Conservation (phyloP, 2,113 vertebrate genomes). For the Recurvirostra avosetta region DNA sequence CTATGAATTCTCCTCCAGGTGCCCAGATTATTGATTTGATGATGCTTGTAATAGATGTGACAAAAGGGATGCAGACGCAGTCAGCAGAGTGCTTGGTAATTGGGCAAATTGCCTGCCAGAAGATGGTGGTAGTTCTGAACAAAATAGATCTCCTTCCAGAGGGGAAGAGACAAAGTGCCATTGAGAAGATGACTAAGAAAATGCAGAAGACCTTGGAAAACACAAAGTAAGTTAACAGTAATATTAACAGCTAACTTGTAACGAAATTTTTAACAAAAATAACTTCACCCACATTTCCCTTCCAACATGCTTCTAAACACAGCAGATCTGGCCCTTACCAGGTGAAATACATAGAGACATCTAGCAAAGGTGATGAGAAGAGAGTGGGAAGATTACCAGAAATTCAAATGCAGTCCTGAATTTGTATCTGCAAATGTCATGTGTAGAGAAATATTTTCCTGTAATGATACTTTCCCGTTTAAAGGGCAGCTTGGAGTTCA, state of each 20-base stretch:
- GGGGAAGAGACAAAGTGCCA: slow-evolving; percentile 84
- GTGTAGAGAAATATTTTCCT: neutral
- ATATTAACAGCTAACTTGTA: neutral
- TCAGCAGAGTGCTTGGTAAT: slow-evolving; percentile 97
- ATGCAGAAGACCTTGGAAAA: slow-evolving; percentile 95
- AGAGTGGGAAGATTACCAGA: neutral
- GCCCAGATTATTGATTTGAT: slow-evolving; percentile 98
- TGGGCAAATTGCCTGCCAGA: slow-evolving; percentile 92
- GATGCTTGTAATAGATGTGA: slow-evolving; percentile 97
- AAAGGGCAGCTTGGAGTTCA: neutral
- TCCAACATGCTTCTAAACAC: accelerated
- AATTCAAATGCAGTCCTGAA: neutral
- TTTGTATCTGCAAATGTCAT: neutral
- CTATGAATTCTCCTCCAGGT: slow-evolving; percentile 72
- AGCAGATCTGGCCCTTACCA: neutral
- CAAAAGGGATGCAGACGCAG: slow-evolving; percentile 97
- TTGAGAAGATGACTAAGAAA: slow-evolving; percentile 95
- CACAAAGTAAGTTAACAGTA: slow-evolving; percentile 83
- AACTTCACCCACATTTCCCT: accelerated
- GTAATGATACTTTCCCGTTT: neutral
- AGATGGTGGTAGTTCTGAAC: slow-evolving; percentile 95
- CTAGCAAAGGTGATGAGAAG: neutral
- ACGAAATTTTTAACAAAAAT: neutral
- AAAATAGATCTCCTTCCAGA: slow-evolving; percentile 90
- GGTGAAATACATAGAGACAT: neutral